A percentile compares a stretch with the other conserved stretches of the same genome.
Evolutionary conservation across 2,888 invertebrate species (phyloP).

Genomic region (Drosophila seclusa): DNA sequence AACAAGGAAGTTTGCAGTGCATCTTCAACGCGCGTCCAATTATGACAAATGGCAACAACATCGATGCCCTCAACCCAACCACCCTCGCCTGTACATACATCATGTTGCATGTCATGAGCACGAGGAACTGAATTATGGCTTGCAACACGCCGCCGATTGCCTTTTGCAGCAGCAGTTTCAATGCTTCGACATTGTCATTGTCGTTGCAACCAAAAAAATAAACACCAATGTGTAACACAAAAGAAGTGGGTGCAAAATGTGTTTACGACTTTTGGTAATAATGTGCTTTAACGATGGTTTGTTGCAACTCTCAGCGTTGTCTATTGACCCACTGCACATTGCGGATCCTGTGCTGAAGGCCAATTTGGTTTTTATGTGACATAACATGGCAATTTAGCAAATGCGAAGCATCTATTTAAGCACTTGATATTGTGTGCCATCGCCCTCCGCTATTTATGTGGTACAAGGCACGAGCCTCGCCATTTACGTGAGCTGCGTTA

Average conservation of each 20-base stretch:
- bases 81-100: slow-evolving; percentile 9
- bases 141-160: slow-evolving; percentile 52
- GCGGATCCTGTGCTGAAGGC: slow-evolving; percentile 40
- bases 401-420: slow-evolving; percentile 39
- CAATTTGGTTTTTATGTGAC: slow-evolving; percentile 25
- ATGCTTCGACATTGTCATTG: slow-evolving; percentile 61
- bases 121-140: slow-evolving; percentile 64
- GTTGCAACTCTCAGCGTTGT: slow-evolving; percentile 40
- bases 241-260: slow-evolving; percentile 22
- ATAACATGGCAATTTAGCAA: slow-evolving; percentile 49
- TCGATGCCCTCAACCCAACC: slow-evolving; percentile 2
- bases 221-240: slow-evolving; percentile 39
- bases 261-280: slow-evolving; percentile 34
- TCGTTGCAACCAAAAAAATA: slow-evolving; percentile 24
- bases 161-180: slow-evolving; percentile 33
- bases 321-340: slow-evolving; percentile 31
- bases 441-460: slow-evolving; percentile 22
- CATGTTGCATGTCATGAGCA: slow-evolving; percentile 50
- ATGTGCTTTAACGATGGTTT: slow-evolving; percentile 28
- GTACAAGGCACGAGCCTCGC: slow-evolving; percentile 48
- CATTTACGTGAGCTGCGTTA: slow-evolving; percentile 57
- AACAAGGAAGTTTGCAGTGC: slow-evolving; percentile 72
- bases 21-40: slow-evolving; percentile 75
- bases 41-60: slow-evolving; percentile 66
- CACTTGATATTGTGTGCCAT: slow-evolving; percentile 25